Conservation (phyloP, 2,113 vertebrate species). For the Phrynocephalus versicolor region DNA sequence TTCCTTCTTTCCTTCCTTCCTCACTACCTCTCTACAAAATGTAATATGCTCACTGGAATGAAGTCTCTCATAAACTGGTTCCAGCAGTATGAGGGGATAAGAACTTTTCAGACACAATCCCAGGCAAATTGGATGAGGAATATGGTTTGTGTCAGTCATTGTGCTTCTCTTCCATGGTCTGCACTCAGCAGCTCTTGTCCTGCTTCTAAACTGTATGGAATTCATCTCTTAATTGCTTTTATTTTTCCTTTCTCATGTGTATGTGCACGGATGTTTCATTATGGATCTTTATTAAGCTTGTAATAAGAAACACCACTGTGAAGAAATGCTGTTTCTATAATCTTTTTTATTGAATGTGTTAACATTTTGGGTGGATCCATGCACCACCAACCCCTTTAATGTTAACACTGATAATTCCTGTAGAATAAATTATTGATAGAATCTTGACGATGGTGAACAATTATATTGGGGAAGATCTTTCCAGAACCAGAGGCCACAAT, state of each 20-base stretch:
- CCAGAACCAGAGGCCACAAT: conserved; percentile 20
- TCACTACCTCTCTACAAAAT: not conserved
- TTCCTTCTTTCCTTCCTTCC: not conserved
- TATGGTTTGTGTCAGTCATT: conserved; percentile 23
- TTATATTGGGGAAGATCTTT: not conserved
- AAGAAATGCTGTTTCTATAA: not conserved
- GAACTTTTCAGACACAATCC: conserved; percentile 15
- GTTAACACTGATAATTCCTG: conserved; percentile 16
- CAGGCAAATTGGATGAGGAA: not conserved
- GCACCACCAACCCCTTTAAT: not conserved
- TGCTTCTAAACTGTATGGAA: not conserved
- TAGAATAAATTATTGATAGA: conserved; percentile 24
- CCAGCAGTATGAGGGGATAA: not conserved
- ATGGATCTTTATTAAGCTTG: not conserved
- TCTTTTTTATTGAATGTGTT: not conserved
- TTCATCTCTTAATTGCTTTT: conserved; percentile 1
- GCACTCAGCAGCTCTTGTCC: not conserved
- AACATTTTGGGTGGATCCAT: not conserved
- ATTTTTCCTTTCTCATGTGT: not conserved
- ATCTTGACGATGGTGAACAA: conserved; percentile 18
- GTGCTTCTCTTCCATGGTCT: conserved; percentile 1
- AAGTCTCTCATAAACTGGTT: conserved; percentile 1
- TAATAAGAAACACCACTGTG: conserved; percentile 1
- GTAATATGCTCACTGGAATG: not conserved
- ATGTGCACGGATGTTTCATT: not conserved